Evolutionary conservation across 2,888 invertebrate species (phyloP).

Genomic region (Cerastoderma edule): DNA sequence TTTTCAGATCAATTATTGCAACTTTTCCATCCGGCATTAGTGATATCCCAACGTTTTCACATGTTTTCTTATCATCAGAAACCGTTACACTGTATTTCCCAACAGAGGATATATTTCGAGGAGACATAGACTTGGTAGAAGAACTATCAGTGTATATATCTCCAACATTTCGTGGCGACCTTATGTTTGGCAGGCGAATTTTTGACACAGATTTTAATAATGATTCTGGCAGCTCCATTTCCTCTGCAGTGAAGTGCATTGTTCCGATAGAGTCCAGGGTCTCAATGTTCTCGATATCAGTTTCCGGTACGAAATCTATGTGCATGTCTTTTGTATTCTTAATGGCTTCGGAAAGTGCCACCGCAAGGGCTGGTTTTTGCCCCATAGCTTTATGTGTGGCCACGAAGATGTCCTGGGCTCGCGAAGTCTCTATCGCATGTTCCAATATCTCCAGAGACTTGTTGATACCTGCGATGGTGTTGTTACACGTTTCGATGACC

Average conservation of each 20-base stretch:
- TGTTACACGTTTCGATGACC: conserved; percentile 46
- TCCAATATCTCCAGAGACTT: conserved; percentile 38
- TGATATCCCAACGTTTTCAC: conserved; percentile 50
- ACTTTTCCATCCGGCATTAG: conserved; percentile 51
- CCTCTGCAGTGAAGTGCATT: conserved; percentile 38
- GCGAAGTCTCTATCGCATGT: conserved; percentile 21
- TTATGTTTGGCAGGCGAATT: conserved; percentile 48
- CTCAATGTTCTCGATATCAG: conserved; percentile 36
- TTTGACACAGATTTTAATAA: conserved; percentile 54
- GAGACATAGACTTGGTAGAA: conserved; percentile 31
- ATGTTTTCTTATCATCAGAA: conserved; percentile 44
- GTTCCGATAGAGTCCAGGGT: conserved; percentile 35
- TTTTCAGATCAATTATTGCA: conserved; percentile 53
- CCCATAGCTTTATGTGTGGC: conserved; percentile 48
- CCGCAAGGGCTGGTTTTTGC: conserved; percentile 49
- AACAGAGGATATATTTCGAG: conserved; percentile 20
- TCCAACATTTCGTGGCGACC: conserved; percentile 45
- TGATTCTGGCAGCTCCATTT: conserved; percentile 40
- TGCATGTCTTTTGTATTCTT: conserved; percentile 42
- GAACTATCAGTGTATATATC: conserved; percentile 33
- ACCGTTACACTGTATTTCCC: conserved; percentile 41
- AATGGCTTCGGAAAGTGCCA: conserved; percentile 46
- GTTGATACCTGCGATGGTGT: conserved; percentile 38
- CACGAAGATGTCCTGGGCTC: conserved; percentile 40
- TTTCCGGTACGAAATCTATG: conserved; percentile 44